A percentile compares a stretch with the other conserved stretches of the same genome.
phyloP scores from a whole-genome alignment of 2,113 vertebrate species.

The Puma concolor region DNA sequence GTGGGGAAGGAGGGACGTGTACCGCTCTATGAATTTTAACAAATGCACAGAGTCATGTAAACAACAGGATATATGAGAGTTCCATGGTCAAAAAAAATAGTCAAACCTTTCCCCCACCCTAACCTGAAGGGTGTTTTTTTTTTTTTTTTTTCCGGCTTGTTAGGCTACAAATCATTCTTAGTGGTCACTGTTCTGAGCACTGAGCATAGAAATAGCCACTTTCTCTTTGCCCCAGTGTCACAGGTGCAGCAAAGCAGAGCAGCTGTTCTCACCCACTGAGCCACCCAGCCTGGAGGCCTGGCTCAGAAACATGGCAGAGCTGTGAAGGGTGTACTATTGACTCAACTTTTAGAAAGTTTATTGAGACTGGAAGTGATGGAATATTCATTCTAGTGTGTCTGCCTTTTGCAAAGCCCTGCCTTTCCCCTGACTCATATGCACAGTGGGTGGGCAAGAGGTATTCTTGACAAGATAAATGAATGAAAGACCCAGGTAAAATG shows the following conservation, averaged over 20 bases:
- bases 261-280: neutral
- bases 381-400: neutral
- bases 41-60: neutral
- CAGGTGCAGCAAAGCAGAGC: neutral
- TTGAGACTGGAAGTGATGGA: neutral
- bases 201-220: neutral
- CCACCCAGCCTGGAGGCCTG: neutral
- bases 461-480: neutral
- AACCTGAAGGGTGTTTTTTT: neutral
- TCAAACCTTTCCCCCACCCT: neutral
- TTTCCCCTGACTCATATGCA: neutral
- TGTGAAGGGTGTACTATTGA: neutral
- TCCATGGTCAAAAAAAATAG: neutral
- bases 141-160: neutral
- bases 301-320: neutral
- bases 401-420: conserved; percentile 22
- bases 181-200: neutral
- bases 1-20: neutral
- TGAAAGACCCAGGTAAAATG: neutral
- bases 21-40: neutral
- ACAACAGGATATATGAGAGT: neutral
- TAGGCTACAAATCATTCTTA: neutral
- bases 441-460: neutral
- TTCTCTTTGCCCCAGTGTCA: neutral
- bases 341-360: neutral